phyloP scores from a whole-genome alignment of 2,797 vertebrate species.

The Scarus forsteni region DNA sequence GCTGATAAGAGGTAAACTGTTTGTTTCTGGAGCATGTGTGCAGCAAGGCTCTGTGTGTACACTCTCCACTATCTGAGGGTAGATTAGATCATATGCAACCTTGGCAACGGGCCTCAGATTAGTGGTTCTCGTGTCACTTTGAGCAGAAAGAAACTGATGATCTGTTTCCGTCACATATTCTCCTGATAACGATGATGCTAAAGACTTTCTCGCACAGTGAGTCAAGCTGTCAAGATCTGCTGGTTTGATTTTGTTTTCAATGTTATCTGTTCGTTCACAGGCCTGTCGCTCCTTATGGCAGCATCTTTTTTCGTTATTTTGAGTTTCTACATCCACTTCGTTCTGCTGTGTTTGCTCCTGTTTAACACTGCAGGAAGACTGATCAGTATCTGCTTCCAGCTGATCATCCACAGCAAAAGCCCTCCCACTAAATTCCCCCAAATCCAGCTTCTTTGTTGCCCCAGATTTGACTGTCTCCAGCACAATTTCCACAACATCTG shows the following conservation, averaged over 20 bases:
- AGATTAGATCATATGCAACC: constrained; percentile 71
- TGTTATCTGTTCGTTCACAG: constrained; percentile 16
- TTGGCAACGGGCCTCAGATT: constrained; percentile 47
- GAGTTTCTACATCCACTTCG: neutral
- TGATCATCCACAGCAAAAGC: constrained; percentile 27
- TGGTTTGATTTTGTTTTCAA: neutral
- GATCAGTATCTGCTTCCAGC: neutral
- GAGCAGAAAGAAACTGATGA: constrained; percentile 2
- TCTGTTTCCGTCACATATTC: constrained; percentile 49
- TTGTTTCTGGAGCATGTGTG: neutral
- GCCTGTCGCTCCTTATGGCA: neutral
- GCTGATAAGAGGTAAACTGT: constrained; percentile 11
- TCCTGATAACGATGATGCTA: constrained; percentile 53
- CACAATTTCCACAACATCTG: constrained; percentile 77
- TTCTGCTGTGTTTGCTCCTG: constrained; percentile 15
- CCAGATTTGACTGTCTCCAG: constrained; percentile 63
- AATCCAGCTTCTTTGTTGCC: constrained; percentile 44
- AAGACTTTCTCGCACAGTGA: constrained; percentile 31
- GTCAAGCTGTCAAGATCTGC: constrained; percentile 35
- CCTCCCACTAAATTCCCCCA: constrained; percentile 10
- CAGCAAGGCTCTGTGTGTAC: constrained; percentile 64
- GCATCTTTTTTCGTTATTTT: constrained; percentile 18
- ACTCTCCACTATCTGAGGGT: constrained; percentile 70
- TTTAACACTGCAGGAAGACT: neutral
- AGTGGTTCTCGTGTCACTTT: constrained; percentile 16